Conservation (phyloP, 2,888 invertebrate species). For the Temnothorax ravouxi region DNA sequence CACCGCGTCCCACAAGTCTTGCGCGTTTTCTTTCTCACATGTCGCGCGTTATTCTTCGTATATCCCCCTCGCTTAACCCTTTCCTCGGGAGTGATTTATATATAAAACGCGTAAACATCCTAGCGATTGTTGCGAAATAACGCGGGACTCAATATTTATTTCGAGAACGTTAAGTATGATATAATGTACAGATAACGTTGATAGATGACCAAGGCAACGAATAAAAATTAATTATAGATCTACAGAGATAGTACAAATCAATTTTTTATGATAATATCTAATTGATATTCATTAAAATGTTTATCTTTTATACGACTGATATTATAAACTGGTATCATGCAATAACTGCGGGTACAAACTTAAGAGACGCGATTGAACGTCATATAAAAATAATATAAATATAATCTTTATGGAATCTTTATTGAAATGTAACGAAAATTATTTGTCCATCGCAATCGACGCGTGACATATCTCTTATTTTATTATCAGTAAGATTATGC, state of each 20-base stretch:
- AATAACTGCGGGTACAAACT: not conserved
- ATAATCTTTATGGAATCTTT: conserved; percentile 14
- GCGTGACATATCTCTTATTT: not conserved
- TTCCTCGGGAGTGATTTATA: conserved; percentile 2
- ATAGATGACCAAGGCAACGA: not conserved
- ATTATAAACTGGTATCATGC: not conserved
- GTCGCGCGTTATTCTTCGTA: not conserved
- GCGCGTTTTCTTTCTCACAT: conserved; percentile 22
- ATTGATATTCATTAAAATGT: conserved; percentile 8
- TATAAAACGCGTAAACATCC: conserved; percentile 20
- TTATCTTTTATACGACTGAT: not conserved
- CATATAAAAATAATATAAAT: not conserved
- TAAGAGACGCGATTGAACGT: not conserved
- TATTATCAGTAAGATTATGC: conserved; percentile 2
- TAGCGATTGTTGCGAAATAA: conserved; percentile 1
- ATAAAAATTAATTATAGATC: conserved; percentile 10
- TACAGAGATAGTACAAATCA: not conserved
- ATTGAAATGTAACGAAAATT: not conserved
- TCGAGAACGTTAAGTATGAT: not conserved
- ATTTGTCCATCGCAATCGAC: not conserved
- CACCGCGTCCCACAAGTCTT: conserved; percentile 28
- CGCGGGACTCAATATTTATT: conserved; percentile 7
- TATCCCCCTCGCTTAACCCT: conserved; percentile 31
- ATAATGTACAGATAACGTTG: not conserved
- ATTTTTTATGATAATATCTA: conserved; percentile 19